Evolutionary conservation across 2,888 invertebrate genomes (phyloP), one percentile per base, ranked within the genome.

Genomic region (Acleris holmiana): DNA sequence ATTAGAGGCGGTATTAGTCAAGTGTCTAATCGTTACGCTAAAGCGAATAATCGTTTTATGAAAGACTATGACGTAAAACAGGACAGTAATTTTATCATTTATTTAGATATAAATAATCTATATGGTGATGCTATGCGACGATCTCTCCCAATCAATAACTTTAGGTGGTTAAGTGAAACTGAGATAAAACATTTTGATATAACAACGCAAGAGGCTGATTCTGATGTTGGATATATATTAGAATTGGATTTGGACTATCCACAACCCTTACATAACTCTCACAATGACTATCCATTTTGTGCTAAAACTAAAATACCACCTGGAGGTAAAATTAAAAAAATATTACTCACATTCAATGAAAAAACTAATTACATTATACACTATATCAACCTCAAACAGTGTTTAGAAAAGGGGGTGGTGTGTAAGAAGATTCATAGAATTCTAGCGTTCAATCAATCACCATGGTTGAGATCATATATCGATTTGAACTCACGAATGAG

Each of bases 351-450:
- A 29, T 8, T 29, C 25, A 25, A 25, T 25, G 25, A 25, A 2
- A 25, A 25, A 25, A 25, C 25, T 25, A 25, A 25, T 25, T 25
- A 25, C 25, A 25, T 25, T 25, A 62, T 15, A 55, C 54, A 75
- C 49, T 41, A 41, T 6, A 67, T 53, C 59, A 72, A 76, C 65
- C 56, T 76, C 6, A 69, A 67, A 67, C 73, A 76, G 65, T 73
- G 73, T 66, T 4, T 73, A 13, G 40, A 71, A 51, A 44, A 69
- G 18, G 72, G 75, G 17, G 2, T 74, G 5, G 59, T 66, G 53
- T n/a, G 74, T 44, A 55, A 13, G 18, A 73, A 73, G 64, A 65
- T 74, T 44, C 71, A 68, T 54, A 23, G 68, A 46, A 49, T 70
- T 25, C 55, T 72, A 5, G 15, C 40, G 0, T 62, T 62, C n/a